Evolutionary conservation across 2,888 invertebrate species (phyloP), one percentile per base, ranked within the genome.

Genomic region (Molanna angustata): DNA sequence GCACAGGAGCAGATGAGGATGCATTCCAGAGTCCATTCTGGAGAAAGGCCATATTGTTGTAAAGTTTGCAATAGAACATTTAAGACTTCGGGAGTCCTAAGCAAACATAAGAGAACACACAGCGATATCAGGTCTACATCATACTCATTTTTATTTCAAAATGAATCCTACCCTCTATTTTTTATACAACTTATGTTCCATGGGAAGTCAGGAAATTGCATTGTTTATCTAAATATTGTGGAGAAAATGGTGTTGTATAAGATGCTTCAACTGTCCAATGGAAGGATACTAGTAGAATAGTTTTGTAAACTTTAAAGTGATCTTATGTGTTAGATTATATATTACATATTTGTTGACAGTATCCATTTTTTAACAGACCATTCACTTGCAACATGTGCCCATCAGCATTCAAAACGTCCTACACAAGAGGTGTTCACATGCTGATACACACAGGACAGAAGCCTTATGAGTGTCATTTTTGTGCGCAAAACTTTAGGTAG

Each of bases 361-460:
- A n/a, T n/a, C n/a, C n/a, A n/a, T n/a, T 39, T 9, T 21, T 37
- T 60, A 59, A 1, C 64, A 76, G 76, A 59, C 75, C 76, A 0
- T 75, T 75, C 57, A 71, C 69, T 9, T 76, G 76, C 42, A 73
- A 73, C n/a, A 72, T 74, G 14, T 76, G 76, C 57, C 75, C 74
- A 1, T 76, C 76, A 0, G 74, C 75, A 9, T 76, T 76, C 62
- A 67, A 74, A 21, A 65, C 75, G 49, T 75, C 75, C 1, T 75
- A 75, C 61, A 75, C 75, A 1, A 66, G 74, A 20, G 75, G 74
- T 1, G 75, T 76, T 1, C 76, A 76, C 58, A 74, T 73, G 1
- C 72, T 76, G 44, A 76, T 75, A 14, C 76, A 75, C 57, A 75
- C 75, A 0, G 76, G 76, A 4, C 74, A 74, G 59, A 75, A 75